These are phyloP conservation scores for Platynereis dumerilii DNA, from an alignment of 2,888 invertebrate genomes.

Conservation along the genomic window DNA sequence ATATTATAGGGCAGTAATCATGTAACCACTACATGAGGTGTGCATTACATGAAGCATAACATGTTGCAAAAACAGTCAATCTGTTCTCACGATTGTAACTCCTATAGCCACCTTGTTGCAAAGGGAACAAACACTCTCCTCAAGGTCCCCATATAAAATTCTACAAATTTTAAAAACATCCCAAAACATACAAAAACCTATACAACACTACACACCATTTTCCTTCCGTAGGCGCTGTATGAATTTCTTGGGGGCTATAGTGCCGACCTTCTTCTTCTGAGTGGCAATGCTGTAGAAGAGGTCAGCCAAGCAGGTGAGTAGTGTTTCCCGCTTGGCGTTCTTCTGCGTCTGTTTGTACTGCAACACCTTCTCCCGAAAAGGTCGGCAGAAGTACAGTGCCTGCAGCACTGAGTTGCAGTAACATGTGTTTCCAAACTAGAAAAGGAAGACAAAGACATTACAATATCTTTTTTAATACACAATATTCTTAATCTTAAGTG, in stretches of 20 bases:
- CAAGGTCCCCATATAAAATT: too few species aligned
- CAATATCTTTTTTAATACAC: too few species aligned
- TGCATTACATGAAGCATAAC: too few species aligned
- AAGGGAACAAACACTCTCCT: too few species aligned
- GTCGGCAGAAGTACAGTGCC: conserved; percentile 98
- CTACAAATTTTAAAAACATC: too few species aligned
- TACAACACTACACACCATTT: conserved; percentile 74
- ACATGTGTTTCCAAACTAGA: conserved; percentile 96
- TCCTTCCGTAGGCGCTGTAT: conserved; percentile 97
- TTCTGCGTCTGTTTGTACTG: conserved; percentile 81
- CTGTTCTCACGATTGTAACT: too few species aligned
- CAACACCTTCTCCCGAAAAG: conserved; percentile 97
- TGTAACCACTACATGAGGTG: too few species aligned
- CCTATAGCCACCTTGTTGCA: too few species aligned
- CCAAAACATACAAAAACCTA: too few species aligned
- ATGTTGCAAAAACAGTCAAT: too few species aligned
- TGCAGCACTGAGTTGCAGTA: conserved; percentile 99
- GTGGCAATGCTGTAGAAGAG: conserved; percentile 98
- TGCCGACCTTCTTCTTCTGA: conserved; percentile 99
- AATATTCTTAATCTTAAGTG: too few species aligned
- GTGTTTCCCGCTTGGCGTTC: conserved; percentile 81
- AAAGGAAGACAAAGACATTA: conserved; percentile 16
- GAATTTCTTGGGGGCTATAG: conserved; percentile 99
- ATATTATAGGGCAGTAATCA: too few species aligned
- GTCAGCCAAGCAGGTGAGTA: conserved; percentile 97